Evolutionary conservation across 2,888 invertebrate genomes (phyloP), one percentile per base, ranked within the genome.

Genomic region (Polyploca ridens): DNA sequence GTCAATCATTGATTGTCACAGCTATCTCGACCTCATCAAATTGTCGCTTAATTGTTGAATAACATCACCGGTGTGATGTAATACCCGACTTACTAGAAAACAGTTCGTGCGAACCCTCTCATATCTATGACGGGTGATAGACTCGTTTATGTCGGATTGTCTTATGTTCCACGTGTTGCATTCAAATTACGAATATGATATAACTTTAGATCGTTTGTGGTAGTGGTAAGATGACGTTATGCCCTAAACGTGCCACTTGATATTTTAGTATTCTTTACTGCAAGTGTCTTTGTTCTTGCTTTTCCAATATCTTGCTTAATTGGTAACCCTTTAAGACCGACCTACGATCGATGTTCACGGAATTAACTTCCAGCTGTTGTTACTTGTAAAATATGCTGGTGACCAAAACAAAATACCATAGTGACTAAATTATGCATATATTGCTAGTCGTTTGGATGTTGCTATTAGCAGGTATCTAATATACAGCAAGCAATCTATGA

Each of bases 1-100:
- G 77, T 82, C 78, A 78, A 73, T 79, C 78, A 79, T 69, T 73
- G 81, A 81, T 79, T 81, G 81, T 79, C 80, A 77, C 77, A 68
- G 78, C 79, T 85, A 84, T 83, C 83, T 77, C 69, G 70, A 70
- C 68, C 75, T 82, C 77, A 86, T 82, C 84, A 74, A 81, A 77
- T 82, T 83, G 84, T 84, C 85, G 74, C 80, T 79, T 87, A 86
- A 86, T 88, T 86, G 83, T 88, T 90, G 77, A 82, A 86, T 89
- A 88, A 88, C 79, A 82, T 76, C 69, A 72, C 58, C 65, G 71
- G 63, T 71, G 76, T 88, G 86, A 75, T 81, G 81, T 85, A 87
- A 87, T 71, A 65, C 62, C 69, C 62, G 74, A 73, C 73, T 71
- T 73, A 74, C 75, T 80, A 79, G 76, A 78, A 77, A 78, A 77